These are phyloP conservation scores for Eumeta japonica DNA, from an alignment of 1,140 invertebrate species.

Conservation along the genomic window DNA sequence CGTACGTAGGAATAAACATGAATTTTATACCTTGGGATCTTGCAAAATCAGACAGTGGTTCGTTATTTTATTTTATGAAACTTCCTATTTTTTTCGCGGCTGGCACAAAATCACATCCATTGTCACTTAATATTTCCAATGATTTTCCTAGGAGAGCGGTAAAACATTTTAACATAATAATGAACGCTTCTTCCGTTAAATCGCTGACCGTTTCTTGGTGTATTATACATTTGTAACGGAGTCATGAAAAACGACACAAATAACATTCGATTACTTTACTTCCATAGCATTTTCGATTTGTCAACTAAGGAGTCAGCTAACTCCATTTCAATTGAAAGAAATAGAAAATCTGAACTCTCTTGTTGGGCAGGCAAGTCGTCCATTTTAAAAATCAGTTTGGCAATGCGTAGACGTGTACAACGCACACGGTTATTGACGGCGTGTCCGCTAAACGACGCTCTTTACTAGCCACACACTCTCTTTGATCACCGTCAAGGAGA, in stretches of 20 bases:
- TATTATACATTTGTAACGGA: no score
- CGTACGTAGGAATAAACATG: conserved; percentile 4
- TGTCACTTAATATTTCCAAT: conserved; percentile 7
- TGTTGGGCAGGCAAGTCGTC: conserved; percentile 1
- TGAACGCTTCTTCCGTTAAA: no score
- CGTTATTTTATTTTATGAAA: conserved; percentile 1
- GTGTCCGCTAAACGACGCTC: no score
- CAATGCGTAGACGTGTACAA: no score
- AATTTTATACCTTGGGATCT: conserved; percentile 3
- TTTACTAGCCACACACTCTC: conserved; percentile 6
- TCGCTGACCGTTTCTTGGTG: no score
- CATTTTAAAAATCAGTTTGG: conserved; percentile 4
- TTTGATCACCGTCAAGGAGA: no score
- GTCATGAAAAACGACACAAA: conserved; percentile 2
- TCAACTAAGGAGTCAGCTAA: not conserved
- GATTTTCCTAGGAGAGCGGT: conserved; percentile 5
- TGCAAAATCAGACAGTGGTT: conserved; percentile 4
- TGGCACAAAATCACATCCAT: conserved; percentile 7
- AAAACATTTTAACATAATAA: no score
- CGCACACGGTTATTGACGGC: no score
- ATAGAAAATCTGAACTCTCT: not conserved
- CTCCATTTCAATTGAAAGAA: conserved; percentile 1
- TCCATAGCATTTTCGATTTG: not conserved
- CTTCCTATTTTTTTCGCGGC: conserved; percentile 3
- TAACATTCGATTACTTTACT: not conserved